Evolutionary conservation across 2,113 vertebrate species (phyloP), one percentile per base, ranked within the genome.

Genomic region (Passer domesticus): DNA sequence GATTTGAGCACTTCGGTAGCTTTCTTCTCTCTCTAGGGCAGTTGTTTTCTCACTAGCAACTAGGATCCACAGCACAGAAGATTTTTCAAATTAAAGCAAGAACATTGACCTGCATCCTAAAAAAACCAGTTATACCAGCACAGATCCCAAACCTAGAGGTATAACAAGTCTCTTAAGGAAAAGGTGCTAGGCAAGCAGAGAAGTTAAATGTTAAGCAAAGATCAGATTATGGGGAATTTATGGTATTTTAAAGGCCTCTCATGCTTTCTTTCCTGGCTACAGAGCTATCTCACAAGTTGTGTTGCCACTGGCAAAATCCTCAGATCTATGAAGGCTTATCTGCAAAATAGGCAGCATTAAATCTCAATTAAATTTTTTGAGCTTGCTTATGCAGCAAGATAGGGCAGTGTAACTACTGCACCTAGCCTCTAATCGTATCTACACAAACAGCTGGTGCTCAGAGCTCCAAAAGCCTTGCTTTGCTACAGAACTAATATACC

Each of bases 191-290:
- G 41, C 37, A 94, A 62, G 27, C 91, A 95, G 69, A 73, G 59
- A 87, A 94, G 46, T 14, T 11, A 89, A 73, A 89, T 74, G 31
- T 55, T 83, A 87, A 80, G 55, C n/a, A 85, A 43, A 89, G 33
- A 92, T 74, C 59, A 81, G 73, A 85, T 90, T 86, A 88, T 70
- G 39, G 50, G 76, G 64, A 90, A 87, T 81, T 95, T 67, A 81
- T n/a, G 55, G 28, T 30, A 77, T 47, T 79, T 44, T 63, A 88
- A 28, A 73, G 24, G 25, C 33, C 55, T 92, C 59, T 90, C 67
- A 74, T 43, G 63, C 20, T 92, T 95, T 46, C 39, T 86, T 93
- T 80, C 46, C 47, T 53, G 41, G 46, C 70, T 88, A 37, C 59
- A 88, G 62, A 87, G 63, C 50, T 79, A 43, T 44, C 60, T 89